Conservation (phyloP, 2,113 vertebrate genomes). For the Lophius piscatorius region DNA sequence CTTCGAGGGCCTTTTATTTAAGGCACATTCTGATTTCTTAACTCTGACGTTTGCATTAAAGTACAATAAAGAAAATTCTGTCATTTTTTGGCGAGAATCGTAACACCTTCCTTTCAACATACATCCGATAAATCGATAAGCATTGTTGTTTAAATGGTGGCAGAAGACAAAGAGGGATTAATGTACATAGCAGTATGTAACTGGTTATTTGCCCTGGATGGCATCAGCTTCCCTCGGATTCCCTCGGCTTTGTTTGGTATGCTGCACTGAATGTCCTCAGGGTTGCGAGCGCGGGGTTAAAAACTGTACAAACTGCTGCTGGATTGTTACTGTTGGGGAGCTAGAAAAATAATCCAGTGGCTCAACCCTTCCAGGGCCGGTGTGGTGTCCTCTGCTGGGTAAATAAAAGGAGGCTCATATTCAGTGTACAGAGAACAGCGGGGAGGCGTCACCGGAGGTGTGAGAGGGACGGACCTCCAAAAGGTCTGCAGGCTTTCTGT, state of each 20-base stretch:
- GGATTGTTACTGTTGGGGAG: slow-evolving; percentile 64
- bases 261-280: slow-evolving; percentile 56
- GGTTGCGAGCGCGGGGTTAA: slow-evolving; percentile 61
- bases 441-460: slow-evolving; percentile 45
- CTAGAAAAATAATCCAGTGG: slow-evolving; percentile 79
- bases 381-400: slow-evolving; percentile 57
- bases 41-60: slow-evolving; percentile 2
- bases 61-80: slow-evolving; percentile 5
- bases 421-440: slow-evolving; percentile 41
- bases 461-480: slow-evolving; percentile 59
- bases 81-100: neutral
- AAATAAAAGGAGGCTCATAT: slow-evolving; percentile 50
- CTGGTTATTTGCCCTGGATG: slow-evolving; percentile 48
- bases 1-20: slow-evolving; percentile 45
- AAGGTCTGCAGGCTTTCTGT: slow-evolving; percentile 68
- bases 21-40: slow-evolving; percentile 35
- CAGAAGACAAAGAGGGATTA: slow-evolving; percentile 38
- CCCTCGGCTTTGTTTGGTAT: slow-evolving; percentile 43
- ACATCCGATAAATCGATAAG: slow-evolving; percentile 18
- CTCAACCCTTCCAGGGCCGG: slow-evolving; percentile 63
- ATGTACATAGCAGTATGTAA: slow-evolving; percentile 44
- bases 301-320: slow-evolving; percentile 78
- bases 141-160: slow-evolving; percentile 25
- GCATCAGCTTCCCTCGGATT: slow-evolving; percentile 30
- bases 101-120: slow-evolving; percentile 4